phyloP scores from a whole-genome alignment of 2,797 vertebrate species.

The Melanotaenia nigrans region DNA sequence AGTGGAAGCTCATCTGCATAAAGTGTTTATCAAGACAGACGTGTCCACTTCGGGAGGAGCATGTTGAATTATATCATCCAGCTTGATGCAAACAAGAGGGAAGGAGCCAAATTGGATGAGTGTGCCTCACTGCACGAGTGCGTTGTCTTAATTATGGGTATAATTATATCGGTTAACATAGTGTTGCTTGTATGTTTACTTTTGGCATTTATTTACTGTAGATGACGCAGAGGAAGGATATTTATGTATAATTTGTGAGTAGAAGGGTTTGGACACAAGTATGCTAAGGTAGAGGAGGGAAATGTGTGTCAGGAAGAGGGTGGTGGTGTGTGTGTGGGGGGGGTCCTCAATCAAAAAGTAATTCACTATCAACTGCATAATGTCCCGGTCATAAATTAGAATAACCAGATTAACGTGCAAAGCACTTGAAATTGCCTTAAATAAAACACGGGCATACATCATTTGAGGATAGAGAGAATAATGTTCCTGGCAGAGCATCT shows the following conservation, averaged over 20 bases:
- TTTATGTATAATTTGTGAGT: conserved; percentile 34
- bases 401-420: conserved; percentile 91
- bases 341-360: conserved; percentile 81
- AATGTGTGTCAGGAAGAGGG: no score
- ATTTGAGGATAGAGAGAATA: conserved; percentile 67
- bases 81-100: conserved; percentile 68
- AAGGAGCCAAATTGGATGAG: conserved; percentile 30
- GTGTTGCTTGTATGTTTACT: conserved; percentile 19
- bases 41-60: conserved; percentile 88
- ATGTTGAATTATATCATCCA: conserved; percentile 86
- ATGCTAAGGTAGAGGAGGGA: neutral
- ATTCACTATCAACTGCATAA: conserved; percentile 84
- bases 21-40: conserved; percentile 89
- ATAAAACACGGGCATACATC: conserved; percentile 89
- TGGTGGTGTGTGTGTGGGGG: conserved; percentile 21
- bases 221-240: neutral
- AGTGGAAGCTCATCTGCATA: conserved; percentile 87
- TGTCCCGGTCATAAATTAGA: conserved; percentile 89
- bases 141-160: conserved; percentile 57
- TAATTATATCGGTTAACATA: conserved; percentile 30
- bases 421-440: conserved; percentile 87
- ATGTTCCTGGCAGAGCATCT: conserved; percentile 60
- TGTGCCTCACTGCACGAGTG: conserved; percentile 28
- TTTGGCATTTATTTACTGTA: conserved; percentile 24
- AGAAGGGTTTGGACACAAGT: conserved; percentile 28